phyloP scores from a whole-genome alignment of 1,140 invertebrate species.

The Rhysida immarginata region DNA sequence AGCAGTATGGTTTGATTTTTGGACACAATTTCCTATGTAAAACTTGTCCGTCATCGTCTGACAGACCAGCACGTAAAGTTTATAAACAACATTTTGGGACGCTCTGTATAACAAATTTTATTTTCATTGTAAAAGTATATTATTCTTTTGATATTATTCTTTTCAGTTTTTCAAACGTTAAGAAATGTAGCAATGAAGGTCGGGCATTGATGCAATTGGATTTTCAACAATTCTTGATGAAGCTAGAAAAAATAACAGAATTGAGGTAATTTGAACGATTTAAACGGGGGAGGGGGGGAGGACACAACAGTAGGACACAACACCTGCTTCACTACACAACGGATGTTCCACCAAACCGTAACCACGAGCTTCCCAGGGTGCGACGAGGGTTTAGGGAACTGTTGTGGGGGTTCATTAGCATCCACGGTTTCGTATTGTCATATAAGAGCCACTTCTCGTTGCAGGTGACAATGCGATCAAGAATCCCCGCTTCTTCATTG shows the following conservation, averaged over 20 bases:
- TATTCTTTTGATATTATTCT: slow-evolving; percentile 9
- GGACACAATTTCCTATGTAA: too few relatives aligned
- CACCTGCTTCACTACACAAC: neutral
- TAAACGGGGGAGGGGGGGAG: too few relatives aligned
- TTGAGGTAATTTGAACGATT: slow-evolving; percentile 25
- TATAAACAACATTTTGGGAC: too few relatives aligned
- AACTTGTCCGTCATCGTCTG: too few relatives aligned
- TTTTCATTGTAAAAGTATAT: too few relatives aligned
- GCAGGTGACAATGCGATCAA: too few relatives aligned
- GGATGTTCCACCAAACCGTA: neutral
- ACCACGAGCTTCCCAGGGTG: neutral
- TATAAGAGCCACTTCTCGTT: neutral
- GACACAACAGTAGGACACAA: neutral
- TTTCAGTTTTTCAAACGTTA: slow-evolving; percentile 62
- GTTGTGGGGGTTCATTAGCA: neutral
- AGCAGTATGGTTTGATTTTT: too few relatives aligned
- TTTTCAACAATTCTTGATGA: slow-evolving; percentile 84
- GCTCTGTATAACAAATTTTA: too few relatives aligned
- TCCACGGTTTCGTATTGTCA: neutral
- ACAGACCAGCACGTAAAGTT: too few relatives aligned
- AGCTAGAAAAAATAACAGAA: slow-evolving; percentile 70
- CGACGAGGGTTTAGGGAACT: neutral
- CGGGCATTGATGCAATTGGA: slow-evolving; percentile 94
- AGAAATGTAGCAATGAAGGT: slow-evolving; percentile 91
- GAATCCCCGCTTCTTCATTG: too few relatives aligned